phyloP scores from a whole-genome alignment of 2,113 vertebrate species.

The Vombatus ursinus region DNA sequence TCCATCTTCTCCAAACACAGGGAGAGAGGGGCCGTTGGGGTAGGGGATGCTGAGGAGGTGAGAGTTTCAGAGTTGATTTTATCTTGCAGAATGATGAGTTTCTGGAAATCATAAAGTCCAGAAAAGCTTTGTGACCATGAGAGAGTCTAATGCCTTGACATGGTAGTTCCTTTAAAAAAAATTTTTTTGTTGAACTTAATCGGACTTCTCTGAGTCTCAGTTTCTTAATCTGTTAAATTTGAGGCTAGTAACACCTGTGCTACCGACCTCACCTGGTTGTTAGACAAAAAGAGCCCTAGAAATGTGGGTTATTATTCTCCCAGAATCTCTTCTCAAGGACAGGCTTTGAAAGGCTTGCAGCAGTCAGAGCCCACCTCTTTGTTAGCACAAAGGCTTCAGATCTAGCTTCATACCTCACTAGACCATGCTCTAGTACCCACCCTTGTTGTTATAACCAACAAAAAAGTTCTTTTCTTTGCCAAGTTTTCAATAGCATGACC shows the following conservation, averaged over 20 bases:
- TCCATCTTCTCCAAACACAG: background rate
- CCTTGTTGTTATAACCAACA: conserved; percentile 33
- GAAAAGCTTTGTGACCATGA: background rate
- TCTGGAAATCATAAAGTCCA: background rate
- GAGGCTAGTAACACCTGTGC: background rate
- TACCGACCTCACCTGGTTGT: background rate
- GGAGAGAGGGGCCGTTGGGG: background rate
- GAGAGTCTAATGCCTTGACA: background rate
- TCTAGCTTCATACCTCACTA: background rate
- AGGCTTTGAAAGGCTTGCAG: conserved; percentile 22
- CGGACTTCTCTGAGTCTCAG: background rate
- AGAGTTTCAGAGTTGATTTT: background rate
- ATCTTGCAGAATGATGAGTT: background rate
- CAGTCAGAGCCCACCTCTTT: background rate
- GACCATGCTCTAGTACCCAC: background rate
- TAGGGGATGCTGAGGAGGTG: background rate
- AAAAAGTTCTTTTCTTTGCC: conserved; percentile 46
- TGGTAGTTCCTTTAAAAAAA: background rate
- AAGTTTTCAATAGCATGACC: conserved; percentile 55
- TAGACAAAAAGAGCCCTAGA: background rate
- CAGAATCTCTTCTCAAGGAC: background rate
- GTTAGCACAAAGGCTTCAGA: conserved; percentile 32
- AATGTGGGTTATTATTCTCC: background rate
- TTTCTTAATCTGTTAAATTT: background rate
- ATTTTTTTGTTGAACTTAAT: background rate